phyloP scores from a whole-genome alignment of 2,888 invertebrate species.

The Lasioglossum calceatum region DNA sequence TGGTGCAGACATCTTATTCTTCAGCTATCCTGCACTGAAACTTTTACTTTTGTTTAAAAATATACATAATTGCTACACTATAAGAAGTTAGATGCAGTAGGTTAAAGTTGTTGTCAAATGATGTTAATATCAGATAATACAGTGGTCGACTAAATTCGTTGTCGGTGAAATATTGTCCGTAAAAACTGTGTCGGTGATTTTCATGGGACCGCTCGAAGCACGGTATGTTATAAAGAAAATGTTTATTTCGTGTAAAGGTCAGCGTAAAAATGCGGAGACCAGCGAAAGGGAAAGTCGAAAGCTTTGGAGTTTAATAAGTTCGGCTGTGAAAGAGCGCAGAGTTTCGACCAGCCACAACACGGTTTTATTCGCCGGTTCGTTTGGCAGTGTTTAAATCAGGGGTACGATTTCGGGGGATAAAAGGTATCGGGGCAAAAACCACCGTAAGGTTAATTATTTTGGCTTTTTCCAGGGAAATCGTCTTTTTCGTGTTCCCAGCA shows the following conservation, averaged over 20 bases:
- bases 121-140: too few species aligned
- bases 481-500: conserved; percentile 45
- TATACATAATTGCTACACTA: too few species aligned
- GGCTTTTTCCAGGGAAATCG: conserved; percentile 32
- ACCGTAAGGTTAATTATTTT: conserved; percentile 65
- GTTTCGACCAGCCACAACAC: neutral
- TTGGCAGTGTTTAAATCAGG: conserved; percentile 28
- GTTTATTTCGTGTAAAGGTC: neutral
- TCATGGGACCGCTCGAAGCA: too few species aligned
- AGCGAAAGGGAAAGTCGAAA: too few species aligned
- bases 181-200: too few species aligned
- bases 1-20: too few species aligned
- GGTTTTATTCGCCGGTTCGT: conserved; percentile 17
- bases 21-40: too few species aligned
- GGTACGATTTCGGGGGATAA: conserved; percentile 8
- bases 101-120: too few species aligned
- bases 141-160: too few species aligned
- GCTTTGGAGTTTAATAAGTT: neutral
- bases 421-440: conserved; percentile 37
- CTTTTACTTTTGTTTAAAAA: too few species aligned
- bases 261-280: neutral
- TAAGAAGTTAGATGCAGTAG: too few species aligned
- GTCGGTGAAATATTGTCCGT: too few species aligned
- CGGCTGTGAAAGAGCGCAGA: neutral
- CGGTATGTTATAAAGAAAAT: neutral